Conservation (phyloP, 1,140 invertebrate species). For the Oppia nitens region DNA sequence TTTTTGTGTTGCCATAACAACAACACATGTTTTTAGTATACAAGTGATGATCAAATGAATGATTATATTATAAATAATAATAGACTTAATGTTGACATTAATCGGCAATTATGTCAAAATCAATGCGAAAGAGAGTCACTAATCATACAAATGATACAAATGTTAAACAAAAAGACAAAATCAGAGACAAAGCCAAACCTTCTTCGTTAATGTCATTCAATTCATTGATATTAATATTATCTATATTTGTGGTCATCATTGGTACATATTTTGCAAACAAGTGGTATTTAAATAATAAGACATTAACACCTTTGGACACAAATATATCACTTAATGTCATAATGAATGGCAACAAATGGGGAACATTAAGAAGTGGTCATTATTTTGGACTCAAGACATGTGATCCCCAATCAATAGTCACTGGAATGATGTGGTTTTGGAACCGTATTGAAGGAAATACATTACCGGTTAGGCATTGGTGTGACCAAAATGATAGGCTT, state of each 20-base stretch:
- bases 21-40: too few relatives aligned
- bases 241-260: background rate
- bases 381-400: conserved; percentile 64
- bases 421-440: conserved; percentile 93
- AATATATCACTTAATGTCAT: background rate
- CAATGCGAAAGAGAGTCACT: too few relatives aligned
- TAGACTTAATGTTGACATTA: too few relatives aligned
- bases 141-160: too few relatives aligned
- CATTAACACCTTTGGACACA: background rate
- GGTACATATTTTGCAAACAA: background rate
- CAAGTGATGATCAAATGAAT: too few relatives aligned
- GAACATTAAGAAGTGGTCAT: conserved; percentile 29
- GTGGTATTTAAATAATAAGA: background rate
- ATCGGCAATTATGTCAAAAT: too few relatives aligned
- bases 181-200: too few relatives aligned
- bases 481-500: conserved; percentile 70
- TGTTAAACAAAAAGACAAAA: too few relatives aligned
- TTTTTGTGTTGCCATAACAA: too few relatives aligned
- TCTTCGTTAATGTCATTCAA: too few relatives aligned
- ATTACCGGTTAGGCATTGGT: conserved; percentile 58
- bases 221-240: background rate
- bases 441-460: conserved; percentile 31
- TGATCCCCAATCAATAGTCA: conserved; percentile 65
- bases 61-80: too few relatives aligned
- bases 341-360: conserved; percentile 23